Conservation (phyloP, 1,140 invertebrate species). For the Zaprionus davidi region DNA sequence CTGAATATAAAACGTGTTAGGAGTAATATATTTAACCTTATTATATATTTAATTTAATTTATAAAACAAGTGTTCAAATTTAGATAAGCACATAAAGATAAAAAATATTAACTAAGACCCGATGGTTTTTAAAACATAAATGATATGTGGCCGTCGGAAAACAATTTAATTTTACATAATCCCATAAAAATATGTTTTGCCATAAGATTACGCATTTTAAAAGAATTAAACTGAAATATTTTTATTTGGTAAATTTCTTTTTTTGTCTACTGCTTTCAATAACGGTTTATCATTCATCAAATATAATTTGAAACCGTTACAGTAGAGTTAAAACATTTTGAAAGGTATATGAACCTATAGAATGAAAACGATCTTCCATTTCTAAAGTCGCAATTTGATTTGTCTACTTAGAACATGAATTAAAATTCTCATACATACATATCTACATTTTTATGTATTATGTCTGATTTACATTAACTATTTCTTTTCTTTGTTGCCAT, state of each 20-base stretch:
- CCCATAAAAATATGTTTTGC: neutral
- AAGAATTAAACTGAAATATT: neutral
- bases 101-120: neutral
- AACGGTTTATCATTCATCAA: neutral
- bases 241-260: neutral
- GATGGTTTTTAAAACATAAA: neutral
- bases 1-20: neutral
- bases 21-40: neutral
- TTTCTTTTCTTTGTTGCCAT: slow-evolving; percentile 43
- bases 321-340: neutral
- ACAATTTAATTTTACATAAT: neutral
- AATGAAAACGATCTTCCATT: neutral
- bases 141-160: neutral
- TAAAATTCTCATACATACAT: neutral
- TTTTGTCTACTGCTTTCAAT: neutral
- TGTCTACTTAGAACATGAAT: slow-evolving; percentile 10
- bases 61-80: neutral
- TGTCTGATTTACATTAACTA: slow-evolving; percentile 10
- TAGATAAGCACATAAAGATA: neutral
- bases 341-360: neutral
- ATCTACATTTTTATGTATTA: neutral
- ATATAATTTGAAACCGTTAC: slow-evolving; percentile 6
- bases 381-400: slow-evolving; percentile 13
- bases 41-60: neutral
- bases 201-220: neutral